Evolutionary conservation across 2,797 vertebrate species (phyloP), one percentile per base, ranked within the genome.

Genomic region (Podargus strigoides): DNA sequence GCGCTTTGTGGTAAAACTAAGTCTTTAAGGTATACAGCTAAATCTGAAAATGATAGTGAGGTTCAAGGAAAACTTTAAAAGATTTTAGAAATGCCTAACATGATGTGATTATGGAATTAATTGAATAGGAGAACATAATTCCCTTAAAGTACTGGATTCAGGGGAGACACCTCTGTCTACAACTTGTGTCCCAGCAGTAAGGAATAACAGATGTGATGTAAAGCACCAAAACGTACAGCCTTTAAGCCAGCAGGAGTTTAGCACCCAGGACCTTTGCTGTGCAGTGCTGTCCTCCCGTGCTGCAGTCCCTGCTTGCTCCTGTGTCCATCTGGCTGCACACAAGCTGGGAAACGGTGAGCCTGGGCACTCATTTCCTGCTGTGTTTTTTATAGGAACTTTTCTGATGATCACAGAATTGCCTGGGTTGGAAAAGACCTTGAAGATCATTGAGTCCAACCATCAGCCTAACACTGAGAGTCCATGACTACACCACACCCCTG

Each of bases 251-350:
- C 7, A 27, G 12, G 1, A 36, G 24, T 2, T 30, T 15, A 30
- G 5, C 24, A 59, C 10, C 32, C 32, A 64, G 10, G 46, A 37
- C 39, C 30, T 9, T 4, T 5, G 52, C 53, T 27, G 13, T 52
- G 56, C 83, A 36, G n/a, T 59, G 49, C 37, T 79, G 39, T 69
- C 34, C 46, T 30, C 62, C 69, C 6, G 0, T 34, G 44, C 90
- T 89, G 41, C 63, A 24, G 14, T 44, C 56, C 21, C 63, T 58
- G 37, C 26, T 26, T 28, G 18, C 27, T 47, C 8, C 63, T 79
- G 47, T 19, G 37, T 17, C 69, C 10, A 0, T 5, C 39, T 67
- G 50, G 12, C 55, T 78, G 27, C 3, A 2, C 1, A 20, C 9
- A 21, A 62, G 24, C 30, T 23, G 60, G 47, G 41, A n/a, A 50